Evolutionary conservation across 2,797 vertebrate species (phyloP).

Genomic region (Pipistrellus pygmaeus): DNA sequence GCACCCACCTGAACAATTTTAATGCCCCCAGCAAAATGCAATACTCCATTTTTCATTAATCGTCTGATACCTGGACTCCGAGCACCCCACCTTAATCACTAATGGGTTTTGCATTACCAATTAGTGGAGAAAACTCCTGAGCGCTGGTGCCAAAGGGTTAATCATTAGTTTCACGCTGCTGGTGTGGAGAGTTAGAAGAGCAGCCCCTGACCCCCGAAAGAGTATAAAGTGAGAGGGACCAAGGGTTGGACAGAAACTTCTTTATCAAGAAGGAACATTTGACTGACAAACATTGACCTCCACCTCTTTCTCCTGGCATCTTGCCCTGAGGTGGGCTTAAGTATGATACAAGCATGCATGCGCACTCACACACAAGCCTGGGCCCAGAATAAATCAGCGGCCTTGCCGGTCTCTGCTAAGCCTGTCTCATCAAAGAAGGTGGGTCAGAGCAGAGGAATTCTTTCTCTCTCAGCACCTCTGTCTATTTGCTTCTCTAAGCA

Average conservation of each 20-base stretch:
- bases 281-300: conserved; percentile 26
- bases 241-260: neutral
- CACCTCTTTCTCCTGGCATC: neutral
- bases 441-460: conserved; percentile 39
- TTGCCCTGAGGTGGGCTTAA: neutral
- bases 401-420: neutral
- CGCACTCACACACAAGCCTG: neutral
- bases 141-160: conserved; percentile 83
- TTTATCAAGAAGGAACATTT: conserved; percentile 67
- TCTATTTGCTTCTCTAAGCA: conserved; percentile 54
- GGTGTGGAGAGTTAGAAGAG: conserved; percentile 75
- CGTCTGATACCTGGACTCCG: conserved; percentile 82
- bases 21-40: conserved; percentile 80
- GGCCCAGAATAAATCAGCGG: conserved; percentile 38
- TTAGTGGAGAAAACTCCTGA: conserved; percentile 80
- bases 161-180: conserved; percentile 84
- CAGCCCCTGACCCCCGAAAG: conserved; percentile 66
- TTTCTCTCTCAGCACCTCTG: conserved; percentile 60
- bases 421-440: conserved; percentile 64
- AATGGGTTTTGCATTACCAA: conserved; percentile 81
- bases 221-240: conserved; percentile 48
- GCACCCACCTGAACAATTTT: conserved; percentile 71
- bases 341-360: neutral
- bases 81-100: conserved; percentile 80
- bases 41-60: conserved; percentile 87